Evolutionary conservation across 2,888 invertebrate genomes (phyloP), one percentile per base, ranked within the genome.

Genomic region (Cremastinae sp.): DNA sequence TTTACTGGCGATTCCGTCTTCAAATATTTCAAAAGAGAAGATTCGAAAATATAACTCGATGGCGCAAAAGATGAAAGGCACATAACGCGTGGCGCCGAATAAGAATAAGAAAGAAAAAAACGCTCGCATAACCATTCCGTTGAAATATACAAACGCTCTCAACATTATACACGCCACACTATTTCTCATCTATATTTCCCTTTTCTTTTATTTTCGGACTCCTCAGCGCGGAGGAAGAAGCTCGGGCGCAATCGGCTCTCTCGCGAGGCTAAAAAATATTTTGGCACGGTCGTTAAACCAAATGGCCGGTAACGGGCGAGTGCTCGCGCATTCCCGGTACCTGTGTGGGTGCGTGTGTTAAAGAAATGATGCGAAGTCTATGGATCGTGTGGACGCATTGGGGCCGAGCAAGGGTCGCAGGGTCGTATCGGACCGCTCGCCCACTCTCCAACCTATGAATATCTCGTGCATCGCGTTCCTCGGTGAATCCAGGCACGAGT

Each of bases 241-340:
- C 58, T 72, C 53, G 43, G 3, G 49, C 43, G 59, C 20, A 49
- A 64, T 43, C 37, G 58, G 12, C 37, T 47, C 9, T 5, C 7
- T 58, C 73, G 10, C 39, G 16, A 66, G 68, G 62, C 62, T 80
- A 83, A 83, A 73, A 43, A 85, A 84, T 84, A 84, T 84, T 84
- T 82, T 82, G 81, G 76, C 75, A 79, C 66, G 79, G 76, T 80
- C 84, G 83, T 85, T 84, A 84, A 84, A 85, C 80, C 83, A 82
- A 85, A 85, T 83, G 85, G 82, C 83, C 79, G 80, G 81, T 80
- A 78, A 79, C 79, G 75, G 73, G 55, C 65, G 61, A 74, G 74
- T 58, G 75, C 56, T 51, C 72, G 72, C 79, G 79, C 78, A 5
- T 5, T 28, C 28, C 28, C 75, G 68, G 45, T 74, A 76, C 76